Percentiles rank a stretch among this genome's conserved stretches.
These are phyloP conservation scores for Drosophila phalerata DNA, from an alignment of 2,888 invertebrate species.

Conservation along the genomic window DNA sequence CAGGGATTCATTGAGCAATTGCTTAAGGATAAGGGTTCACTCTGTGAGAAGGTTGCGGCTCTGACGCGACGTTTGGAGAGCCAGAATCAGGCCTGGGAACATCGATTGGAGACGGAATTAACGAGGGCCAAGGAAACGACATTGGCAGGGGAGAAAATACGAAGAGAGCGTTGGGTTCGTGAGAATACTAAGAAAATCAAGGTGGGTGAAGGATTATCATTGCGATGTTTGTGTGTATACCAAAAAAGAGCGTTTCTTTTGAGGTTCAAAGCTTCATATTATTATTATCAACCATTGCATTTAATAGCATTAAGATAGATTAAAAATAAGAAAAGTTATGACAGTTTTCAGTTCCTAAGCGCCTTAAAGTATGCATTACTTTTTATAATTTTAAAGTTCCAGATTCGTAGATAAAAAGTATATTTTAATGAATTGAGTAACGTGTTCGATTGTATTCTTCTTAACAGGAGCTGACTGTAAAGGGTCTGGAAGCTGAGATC, in stretches of 20 bases:
- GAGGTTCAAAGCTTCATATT: too few relatives aligned
- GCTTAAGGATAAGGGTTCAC: conserved; percentile 91
- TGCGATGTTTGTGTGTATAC: too few relatives aligned
- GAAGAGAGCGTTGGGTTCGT: conserved; percentile 92
- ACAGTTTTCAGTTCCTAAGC: neutral
- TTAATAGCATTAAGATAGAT: too few relatives aligned
- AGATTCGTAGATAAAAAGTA: too few relatives aligned
- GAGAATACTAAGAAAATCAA: conserved; percentile 94
- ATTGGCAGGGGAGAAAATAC: conserved; percentile 91
- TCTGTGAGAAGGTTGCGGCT: conserved; percentile 88
- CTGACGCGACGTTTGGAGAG: conserved; percentile 85
- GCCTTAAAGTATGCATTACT: too few relatives aligned
- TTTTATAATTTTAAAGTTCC: too few relatives aligned
- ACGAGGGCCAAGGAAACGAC: conserved; percentile 91
- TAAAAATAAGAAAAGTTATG: neutral
- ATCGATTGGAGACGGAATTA: conserved; percentile 91
- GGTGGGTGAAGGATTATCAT: conserved; percentile 84
- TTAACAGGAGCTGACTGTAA: conserved; percentile 92
- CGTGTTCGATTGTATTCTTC: neutral
- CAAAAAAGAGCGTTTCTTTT: too few relatives aligned
- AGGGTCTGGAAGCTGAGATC: conserved; percentile 94
- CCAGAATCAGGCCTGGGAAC: conserved; percentile 89
- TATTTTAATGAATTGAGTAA: too few relatives aligned
- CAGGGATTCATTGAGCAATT: conserved; percentile 94
- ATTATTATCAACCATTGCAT: too few relatives aligned